Percentiles rank a stretch among this genome's conserved stretches.
Evolutionary conservation across 2,113 vertebrate species (phyloP).

Genomic region (Paradisaea rubra): DNA sequence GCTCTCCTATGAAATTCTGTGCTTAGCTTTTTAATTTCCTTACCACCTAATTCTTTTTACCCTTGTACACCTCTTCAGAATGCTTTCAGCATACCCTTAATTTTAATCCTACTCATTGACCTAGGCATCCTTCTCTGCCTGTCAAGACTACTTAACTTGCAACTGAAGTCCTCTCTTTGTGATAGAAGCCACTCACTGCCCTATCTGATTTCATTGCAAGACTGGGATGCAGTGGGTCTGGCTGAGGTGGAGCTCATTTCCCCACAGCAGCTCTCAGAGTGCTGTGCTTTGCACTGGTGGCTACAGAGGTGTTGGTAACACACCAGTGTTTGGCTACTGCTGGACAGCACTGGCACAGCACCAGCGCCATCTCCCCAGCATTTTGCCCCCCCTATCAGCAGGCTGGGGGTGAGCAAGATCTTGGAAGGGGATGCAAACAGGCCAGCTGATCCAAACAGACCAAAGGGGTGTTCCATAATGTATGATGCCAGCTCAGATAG

Average conservation of each 20-base stretch:
- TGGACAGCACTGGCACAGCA: background rate
- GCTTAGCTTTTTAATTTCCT: background rate
- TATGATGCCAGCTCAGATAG: background rate
- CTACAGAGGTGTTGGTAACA: background rate
- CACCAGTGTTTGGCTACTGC: background rate
- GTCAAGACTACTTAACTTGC: background rate
- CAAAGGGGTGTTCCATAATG: background rate
- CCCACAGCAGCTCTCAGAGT: background rate
- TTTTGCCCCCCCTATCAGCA: background rate
- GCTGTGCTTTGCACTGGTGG: background rate
- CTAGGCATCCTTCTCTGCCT: background rate
- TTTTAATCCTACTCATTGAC: background rate
- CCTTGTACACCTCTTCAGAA: background rate
- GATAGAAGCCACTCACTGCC: background rate
- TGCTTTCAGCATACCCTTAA: background rate
- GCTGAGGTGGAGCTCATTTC: background rate
- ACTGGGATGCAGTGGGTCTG: background rate
- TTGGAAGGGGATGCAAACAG: background rate
- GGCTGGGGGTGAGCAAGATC: background rate
- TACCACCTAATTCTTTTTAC: background rate
- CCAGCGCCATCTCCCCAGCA: accelerated
- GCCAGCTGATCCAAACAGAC: background rate
- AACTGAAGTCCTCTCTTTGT: background rate
- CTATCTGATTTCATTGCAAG: background rate
- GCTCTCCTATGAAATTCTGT: background rate